These are phyloP conservation scores for Dusona sp. DNA, from an alignment of 2,888 invertebrate genomes.

Conservation along the genomic window DNA sequence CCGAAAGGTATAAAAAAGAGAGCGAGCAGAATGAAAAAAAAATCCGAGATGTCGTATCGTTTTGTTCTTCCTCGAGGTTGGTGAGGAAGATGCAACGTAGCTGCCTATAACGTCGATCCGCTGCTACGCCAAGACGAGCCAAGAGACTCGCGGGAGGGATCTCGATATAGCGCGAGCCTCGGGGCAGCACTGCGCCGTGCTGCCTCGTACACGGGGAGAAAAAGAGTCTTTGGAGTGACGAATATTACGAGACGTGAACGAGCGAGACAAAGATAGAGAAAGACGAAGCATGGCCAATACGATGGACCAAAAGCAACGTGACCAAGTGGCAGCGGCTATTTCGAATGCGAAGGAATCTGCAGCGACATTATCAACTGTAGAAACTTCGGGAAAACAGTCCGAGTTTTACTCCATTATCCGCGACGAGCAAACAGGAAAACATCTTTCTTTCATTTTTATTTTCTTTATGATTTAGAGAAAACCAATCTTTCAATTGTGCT, in stretches of 20 bases:
- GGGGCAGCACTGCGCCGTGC: slow-evolving; percentile 71
- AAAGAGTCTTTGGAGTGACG: slow-evolving; percentile 62
- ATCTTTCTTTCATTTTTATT: not conserved
- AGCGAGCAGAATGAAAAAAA: slow-evolving; percentile 30
- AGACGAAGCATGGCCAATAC: slow-evolving; percentile 54
- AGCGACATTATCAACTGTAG: slow-evolving; percentile 25
- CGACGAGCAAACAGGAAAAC: slow-evolving; percentile 25
- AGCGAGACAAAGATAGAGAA: slow-evolving; percentile 36
- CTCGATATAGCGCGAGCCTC: slow-evolving; percentile 72
- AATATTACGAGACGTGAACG: slow-evolving; percentile 40
- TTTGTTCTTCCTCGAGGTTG: slow-evolving; percentile 61
- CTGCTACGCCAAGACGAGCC: slow-evolving; percentile 65
- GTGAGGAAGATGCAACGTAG: slow-evolving; percentile 47
- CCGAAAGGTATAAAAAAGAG: not conserved
- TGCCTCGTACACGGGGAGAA: slow-evolving; percentile 56
- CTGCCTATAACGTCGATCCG: slow-evolving; percentile 49
- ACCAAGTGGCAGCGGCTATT: slow-evolving; percentile 66
- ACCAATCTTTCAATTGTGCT: too few relatives aligned
- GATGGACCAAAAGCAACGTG: slow-evolving; percentile 59
- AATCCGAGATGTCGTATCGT: slow-evolving; percentile 24
- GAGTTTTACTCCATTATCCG: slow-evolving; percentile 22
- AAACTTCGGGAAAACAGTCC: not conserved
- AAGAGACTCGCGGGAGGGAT: slow-evolving; percentile 69
- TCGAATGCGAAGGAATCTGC: slow-evolving; percentile 63
- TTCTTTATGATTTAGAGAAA: not conserved